phyloP scores from a whole-genome alignment of 2,888 invertebrate species.

The Torymus tubicola region DNA sequence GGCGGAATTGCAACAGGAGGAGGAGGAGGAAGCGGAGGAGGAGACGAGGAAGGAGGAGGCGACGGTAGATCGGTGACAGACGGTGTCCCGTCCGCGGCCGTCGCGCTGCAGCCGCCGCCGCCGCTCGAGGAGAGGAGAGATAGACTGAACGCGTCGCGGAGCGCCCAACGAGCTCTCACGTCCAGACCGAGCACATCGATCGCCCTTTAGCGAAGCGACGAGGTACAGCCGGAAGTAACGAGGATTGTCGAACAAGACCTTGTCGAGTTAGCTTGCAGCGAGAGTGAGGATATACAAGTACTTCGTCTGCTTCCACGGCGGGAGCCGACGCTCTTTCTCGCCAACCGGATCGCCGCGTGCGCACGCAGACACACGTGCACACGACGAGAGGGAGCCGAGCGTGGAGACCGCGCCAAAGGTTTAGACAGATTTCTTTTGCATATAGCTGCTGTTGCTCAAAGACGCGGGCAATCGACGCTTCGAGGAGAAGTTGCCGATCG shows the following conservation, averaged over 20 bases:
- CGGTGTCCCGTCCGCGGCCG: constrained; percentile 32
- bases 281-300: constrained; percentile 8
- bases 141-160: constrained; percentile 1
- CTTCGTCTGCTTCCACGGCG: no score
- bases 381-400: no score
- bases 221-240: constrained; percentile 4
- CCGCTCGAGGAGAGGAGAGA: constrained; percentile 33
- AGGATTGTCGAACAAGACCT: constrained; percentile 36
- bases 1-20: constrained; percentile 35
- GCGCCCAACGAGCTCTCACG: background rate
- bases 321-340: no score
- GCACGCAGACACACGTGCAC: no score
- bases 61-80: constrained; percentile 38
- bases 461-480: no score
- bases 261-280: background rate
- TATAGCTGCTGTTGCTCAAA: no score
- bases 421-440: no score
- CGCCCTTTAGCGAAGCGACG: constrained; percentile 15
- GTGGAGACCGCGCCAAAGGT: no score
- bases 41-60: constrained; percentile 13
- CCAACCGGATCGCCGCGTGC: no score
- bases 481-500: no score
- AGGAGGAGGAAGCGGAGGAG: constrained; percentile 17
- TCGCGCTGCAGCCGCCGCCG: constrained; percentile 35
- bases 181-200: background rate